These are phyloP conservation scores for Pseudolaguvia tuberculata DNA, from an alignment of 2,113 vertebrate species.

Conservation along the genomic window DNA sequence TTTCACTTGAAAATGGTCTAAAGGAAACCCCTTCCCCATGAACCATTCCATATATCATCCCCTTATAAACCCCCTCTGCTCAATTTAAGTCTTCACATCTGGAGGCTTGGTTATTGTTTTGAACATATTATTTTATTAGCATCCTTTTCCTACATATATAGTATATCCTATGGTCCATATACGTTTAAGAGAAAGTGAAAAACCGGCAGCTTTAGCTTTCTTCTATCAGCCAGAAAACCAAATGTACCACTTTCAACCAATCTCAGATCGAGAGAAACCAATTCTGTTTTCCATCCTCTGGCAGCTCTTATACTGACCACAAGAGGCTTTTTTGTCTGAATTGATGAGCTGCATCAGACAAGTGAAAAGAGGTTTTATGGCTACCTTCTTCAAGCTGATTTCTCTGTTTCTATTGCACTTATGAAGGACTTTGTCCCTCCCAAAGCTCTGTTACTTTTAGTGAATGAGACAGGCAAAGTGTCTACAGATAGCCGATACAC, in stretches of 20 bases:
- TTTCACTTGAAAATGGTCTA: not conserved
- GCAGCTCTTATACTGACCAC: not conserved
- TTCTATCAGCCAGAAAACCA: constrained; percentile 9
- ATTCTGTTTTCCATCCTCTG: not conserved
- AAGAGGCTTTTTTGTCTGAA: not conserved
- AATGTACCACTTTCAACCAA: not conserved
- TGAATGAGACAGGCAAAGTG: constrained; percentile 9
- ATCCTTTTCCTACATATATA: not conserved
- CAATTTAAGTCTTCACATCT: constrained; percentile 1
- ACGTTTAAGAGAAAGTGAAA: not conserved
- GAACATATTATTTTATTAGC: constrained; percentile 23
- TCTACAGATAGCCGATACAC: not conserved
- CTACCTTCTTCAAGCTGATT: not conserved
- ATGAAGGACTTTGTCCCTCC: constrained; percentile 3
- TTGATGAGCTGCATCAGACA: not conserved
- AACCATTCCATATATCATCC: not conserved
- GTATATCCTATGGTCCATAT: not conserved
- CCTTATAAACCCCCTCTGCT: constrained; percentile 8
- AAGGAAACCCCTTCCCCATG: not conserved
- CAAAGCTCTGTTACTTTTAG: constrained; percentile 17
- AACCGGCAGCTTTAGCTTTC: not conserved
- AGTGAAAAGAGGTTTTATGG: not conserved
- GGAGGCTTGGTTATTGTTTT: constrained; percentile 1
- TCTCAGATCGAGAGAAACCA: not conserved
- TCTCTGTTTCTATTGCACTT: not conserved